Evolutionary conservation across 2,888 invertebrate genomes (phyloP), one percentile per base, ranked within the genome.

Genomic region (Bimastos eiseni): DNA sequence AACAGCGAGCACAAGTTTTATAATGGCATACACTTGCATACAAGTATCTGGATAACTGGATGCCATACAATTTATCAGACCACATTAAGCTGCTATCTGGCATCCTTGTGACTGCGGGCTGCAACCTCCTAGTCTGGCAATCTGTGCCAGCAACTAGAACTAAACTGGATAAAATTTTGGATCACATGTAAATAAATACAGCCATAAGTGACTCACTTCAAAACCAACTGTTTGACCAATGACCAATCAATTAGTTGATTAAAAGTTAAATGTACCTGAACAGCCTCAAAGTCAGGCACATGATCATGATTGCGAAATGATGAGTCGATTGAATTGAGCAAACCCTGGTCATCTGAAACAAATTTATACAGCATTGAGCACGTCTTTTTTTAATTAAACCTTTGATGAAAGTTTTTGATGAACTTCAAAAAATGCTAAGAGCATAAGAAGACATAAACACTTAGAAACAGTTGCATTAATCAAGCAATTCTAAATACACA

Each of bases 291-390:
- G 36, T 19, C 36, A 34, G 36, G 36, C 6, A 13, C 36, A 36
- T 86, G 86, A 37, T 86, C 86, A 34, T 86, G 36, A 36, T 86
- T 34, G 36, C 34, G 34, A 86, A 86, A 86, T 36, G 86, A 86
- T 34, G 86, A 86, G 37, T 86, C 86, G 36, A 86, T 86, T 86
- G 86, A 15, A 86, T 86, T 86, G 36, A 86, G 86, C 30, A 33
- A 86, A 86, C 34, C 34, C 34, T 37, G 86, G 6, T 86, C 86
- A 37, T 86, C 86, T 86, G 37, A 13, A 86, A 70, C 70, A 30
- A 70, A n/a, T 70, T 70, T 70, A 70, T n/a, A 70, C 70, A 70
- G 70, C 70, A 70, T 13, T 13, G n/a, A 70, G n/a, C n/a, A 70
- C 11, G 1, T 49, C 49, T 21, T n/a, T 70, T 70, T 70, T 30